phyloP scores from a whole-genome alignment of 2,113 vertebrate species.

The Procavia capensis region DNA sequence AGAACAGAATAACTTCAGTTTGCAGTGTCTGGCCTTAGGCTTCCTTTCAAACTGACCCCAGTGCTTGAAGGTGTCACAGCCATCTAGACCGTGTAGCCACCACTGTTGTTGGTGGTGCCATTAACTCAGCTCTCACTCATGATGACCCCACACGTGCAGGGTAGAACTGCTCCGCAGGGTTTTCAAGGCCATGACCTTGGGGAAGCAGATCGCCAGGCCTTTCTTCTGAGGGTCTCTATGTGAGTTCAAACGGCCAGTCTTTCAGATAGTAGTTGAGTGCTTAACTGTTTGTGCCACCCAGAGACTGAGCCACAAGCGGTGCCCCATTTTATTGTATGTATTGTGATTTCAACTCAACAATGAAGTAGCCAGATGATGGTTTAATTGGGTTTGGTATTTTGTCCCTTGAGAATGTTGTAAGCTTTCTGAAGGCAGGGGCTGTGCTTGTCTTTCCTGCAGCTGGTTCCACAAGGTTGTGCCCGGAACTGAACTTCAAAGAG shows the following conservation, averaged over 20 bases:
- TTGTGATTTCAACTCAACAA: neutral
- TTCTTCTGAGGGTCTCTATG: too few species aligned
- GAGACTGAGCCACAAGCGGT: too few species aligned
- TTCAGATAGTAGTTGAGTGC: too few species aligned
- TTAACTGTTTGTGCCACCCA: too few species aligned
- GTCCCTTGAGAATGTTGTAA: neutral
- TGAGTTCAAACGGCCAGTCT: too few species aligned
- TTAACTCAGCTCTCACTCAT: neutral
- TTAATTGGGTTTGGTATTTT: neutral
- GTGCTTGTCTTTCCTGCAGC: too few species aligned
- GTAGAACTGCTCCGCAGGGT: neutral
- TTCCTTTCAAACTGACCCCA: neutral
- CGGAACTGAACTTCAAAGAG: neutral
- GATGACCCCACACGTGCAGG: neutral
- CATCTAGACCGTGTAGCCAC: accelerated
- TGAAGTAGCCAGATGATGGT: neutral
- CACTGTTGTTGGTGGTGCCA: neutral
- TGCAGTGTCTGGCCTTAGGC: neutral
- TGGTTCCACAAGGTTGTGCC: neutral
- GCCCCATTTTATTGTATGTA: neutral
- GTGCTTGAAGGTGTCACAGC: neutral
- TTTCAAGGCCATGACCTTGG: neutral
- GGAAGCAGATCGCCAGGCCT: too few species aligned
- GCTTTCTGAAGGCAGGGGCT: neutral
- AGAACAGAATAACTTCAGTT: neutral